These are phyloP conservation scores for Tokudaia muenninki DNA, from an alignment of 2,797 vertebrate genomes.

Conservation along the genomic window DNA sequence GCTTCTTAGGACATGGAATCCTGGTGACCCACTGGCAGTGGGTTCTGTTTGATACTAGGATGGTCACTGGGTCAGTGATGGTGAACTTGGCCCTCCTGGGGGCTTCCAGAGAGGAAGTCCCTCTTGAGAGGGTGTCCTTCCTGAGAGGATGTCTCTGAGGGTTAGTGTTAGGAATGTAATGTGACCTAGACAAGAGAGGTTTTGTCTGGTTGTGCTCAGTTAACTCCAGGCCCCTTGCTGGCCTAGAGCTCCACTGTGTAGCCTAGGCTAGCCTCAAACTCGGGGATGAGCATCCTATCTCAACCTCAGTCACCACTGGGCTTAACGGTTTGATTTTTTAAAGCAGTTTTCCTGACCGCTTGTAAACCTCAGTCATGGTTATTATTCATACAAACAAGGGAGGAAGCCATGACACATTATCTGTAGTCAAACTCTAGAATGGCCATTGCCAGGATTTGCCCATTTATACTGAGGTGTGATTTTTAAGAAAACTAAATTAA, in stretches of 20 bases:
- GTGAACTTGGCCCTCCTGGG: neutral
- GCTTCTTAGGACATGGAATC: neutral
- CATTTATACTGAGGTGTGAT: neutral
- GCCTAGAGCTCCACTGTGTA: neutral
- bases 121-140: neutral
- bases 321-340: neutral
- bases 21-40: neutral
- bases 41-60: neutral
- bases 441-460: neutral
- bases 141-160: neutral
- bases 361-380: neutral
- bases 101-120: neutral
- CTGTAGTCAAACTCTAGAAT: neutral
- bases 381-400: neutral
- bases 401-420: neutral
- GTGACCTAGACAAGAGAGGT: neutral
- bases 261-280: neutral
- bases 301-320: neutral
- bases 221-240: neutral
- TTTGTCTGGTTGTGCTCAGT: neutral
- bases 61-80: neutral
- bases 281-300: neutral
- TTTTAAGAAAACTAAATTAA: neutral
- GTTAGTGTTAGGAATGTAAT: neutral
- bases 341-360: neutral